Evolutionary conservation across 1,140 invertebrate species (phyloP), one percentile per base, ranked within the genome.

Genomic region (Physella acuta): DNA sequence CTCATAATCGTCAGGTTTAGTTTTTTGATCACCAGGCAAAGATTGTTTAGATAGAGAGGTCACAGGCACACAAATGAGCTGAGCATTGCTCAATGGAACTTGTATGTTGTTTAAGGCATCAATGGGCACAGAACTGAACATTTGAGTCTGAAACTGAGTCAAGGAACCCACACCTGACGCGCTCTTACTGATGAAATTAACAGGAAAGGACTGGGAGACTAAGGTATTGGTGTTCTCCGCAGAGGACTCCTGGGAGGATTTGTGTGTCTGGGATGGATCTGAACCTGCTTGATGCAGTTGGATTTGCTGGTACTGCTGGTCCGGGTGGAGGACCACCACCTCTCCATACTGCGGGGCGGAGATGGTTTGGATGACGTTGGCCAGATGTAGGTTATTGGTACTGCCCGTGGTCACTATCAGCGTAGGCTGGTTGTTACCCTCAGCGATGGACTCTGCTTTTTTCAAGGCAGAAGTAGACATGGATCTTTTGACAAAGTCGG

Each of bases 401-500:
- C n/a, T 61, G 30, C 56, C 56, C 20, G 56, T 14, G 17, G 56
- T 58, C 30, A 58, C 56, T 34, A 58, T 58, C 56, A 58, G 26
- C 8, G 56, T 58, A 8, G 33, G 56, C 33, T 30, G 56, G 31
- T 30, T 58, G 4, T 16, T 58, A 33, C n/a, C n/a, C n/a, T n/a
- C n/a, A n/a, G n/a, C n/a, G 33, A n/a, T 14, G 2, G 37, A 61
- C 36, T 44, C 34, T 26, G 59, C 4, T 26, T 52, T 64, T 24
- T 33, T n/a, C 62, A 64, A 49, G 4, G 62, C 30, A 65, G 53
- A 65, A 44, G 63, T 68, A 20, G 66, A 68, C 55, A 59, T 68
- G 3, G 66, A 68, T 34, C 66, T 8, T 30, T 60, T 58, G n/a
- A 68, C 39, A 14, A 68, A 20, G 24, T 67, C 64, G 39, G 66